Conservation (phyloP, 2,888 invertebrate genomes). For the Caenorhabditis sulstoni region DNA sequence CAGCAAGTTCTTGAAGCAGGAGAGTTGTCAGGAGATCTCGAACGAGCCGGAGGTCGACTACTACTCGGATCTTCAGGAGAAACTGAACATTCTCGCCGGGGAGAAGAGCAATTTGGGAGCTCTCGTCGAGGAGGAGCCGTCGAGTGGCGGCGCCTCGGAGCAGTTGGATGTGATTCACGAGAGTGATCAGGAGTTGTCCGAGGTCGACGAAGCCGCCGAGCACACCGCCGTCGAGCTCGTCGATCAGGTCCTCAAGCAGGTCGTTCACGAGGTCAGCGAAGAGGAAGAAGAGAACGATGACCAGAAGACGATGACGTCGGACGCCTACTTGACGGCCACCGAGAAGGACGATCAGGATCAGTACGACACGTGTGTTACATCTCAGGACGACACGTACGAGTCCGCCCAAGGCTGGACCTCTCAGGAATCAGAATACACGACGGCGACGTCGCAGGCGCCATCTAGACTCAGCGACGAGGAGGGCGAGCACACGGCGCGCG, state of each 20-base stretch:
- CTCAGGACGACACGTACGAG: constrained; percentile 72
- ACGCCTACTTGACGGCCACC: constrained; percentile 65
- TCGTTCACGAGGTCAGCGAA: constrained; percentile 33
- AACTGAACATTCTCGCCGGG: constrained; percentile 66
- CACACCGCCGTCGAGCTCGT: constrained; percentile 57
- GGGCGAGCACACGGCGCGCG: constrained; percentile 38
- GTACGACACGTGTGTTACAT: constrained; percentile 73
- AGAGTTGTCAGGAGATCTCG: constrained; percentile 68
- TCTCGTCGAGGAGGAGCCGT: constrained; percentile 59
- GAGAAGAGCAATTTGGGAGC: constrained; percentile 51
- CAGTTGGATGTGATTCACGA: constrained; percentile 62
- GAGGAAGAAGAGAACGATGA: constrained; percentile 47
- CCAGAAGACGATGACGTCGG: constrained; percentile 50
- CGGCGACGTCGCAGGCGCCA: constrained; percentile 62
- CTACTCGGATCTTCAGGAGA: constrained; percentile 71
- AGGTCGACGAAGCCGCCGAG: constrained; percentile 54
- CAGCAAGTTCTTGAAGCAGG: constrained; percentile 62
- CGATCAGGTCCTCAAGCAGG: constrained; percentile 62
- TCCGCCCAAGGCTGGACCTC: constrained; percentile 70
- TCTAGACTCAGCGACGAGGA: constrained; percentile 63
- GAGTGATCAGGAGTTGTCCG: constrained; percentile 53
- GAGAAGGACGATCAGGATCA: constrained; percentile 66
- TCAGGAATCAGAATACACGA: constrained; percentile 73
- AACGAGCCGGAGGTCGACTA: constrained; percentile 73
- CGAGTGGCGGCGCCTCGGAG: constrained; percentile 41